Base-by-base conservation (phyloP, 2,113 vertebrate species). In the Cisticola juncidis region DNA sequence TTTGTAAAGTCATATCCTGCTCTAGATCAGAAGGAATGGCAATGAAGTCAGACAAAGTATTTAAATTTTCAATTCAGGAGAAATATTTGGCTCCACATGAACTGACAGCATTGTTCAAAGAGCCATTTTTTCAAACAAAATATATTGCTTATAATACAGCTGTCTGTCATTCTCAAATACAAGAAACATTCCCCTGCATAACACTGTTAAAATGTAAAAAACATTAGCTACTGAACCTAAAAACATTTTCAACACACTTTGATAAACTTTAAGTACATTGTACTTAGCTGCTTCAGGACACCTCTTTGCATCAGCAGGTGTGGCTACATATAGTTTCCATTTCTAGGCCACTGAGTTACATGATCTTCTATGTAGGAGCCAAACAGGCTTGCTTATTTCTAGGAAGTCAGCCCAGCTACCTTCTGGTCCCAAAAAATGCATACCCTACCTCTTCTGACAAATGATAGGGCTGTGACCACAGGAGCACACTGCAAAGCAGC, bases 261-360 rank as follows among this genome's bases (percentile, higher is more conserved):
- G 25, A 69, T 53, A 95, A 96, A 94, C 70, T 93, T 82, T 14
- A 91, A 89, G 94, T 90, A 95, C 81, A 84, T 48, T 86, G 90
- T 95, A 96, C 96, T 94, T 57, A 93, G 54, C 90, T 93, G 61
- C 78, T 90, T 94, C 91, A 66, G 66, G 87, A 91, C 83, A 83
- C 92, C 88, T 89, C 80, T 91, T 70, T 86, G 88, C 53, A 77
- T 60, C 70, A 80, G 68, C 77, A 89, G 93, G 81, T 76, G 76
- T 87, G 53, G 92, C 90, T 81, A 83, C 69, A 70, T 36, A 17
- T 0, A 66, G 73, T 48, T 92, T 90, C 76, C 65, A 77, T 15
- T 11, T 71, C 38, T 58, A 44, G 54, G 72, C 56, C 60, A 24
- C 77, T 9, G 61, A 88, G 85, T 68, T 71, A 78, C 42, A 38